A percentile compares a stretch with the other conserved stretches of the same genome.
phyloP scores from a whole-genome alignment of 53 echinoderm and acorn worm species.

The Apostichopus leukothele region DNA sequence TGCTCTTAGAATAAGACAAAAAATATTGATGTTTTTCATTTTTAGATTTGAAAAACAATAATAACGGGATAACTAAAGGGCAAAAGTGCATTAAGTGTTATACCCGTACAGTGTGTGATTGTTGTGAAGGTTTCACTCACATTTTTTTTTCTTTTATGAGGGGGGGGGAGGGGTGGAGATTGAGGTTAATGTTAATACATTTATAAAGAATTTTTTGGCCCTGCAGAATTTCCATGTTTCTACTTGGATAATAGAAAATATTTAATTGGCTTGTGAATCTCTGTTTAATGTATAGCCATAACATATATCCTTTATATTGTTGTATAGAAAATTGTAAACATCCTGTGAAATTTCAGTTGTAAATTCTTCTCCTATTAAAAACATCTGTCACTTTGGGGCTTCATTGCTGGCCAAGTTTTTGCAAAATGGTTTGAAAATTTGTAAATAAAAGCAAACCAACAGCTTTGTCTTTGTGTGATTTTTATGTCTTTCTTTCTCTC shows the following conservation, averaged over 20 bases:
- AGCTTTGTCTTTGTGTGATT: neutral
- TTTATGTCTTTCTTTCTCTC: neutral
- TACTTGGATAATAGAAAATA: no score
- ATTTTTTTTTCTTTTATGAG: no score
- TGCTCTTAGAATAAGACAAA: neutral
- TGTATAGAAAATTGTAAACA: neutral
- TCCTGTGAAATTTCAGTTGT: neutral
- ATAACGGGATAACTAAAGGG: neutral
- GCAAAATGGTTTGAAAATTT: constrained; percentile 27
- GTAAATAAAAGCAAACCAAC: constrained; percentile 23
- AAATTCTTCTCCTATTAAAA: neutral
- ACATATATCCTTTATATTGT: neutral
- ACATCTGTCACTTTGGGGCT: neutral
- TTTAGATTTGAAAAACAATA: neutral
- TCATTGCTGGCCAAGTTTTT: constrained; percentile 1
- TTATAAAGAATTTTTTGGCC: neutral
- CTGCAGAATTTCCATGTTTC: neutral
- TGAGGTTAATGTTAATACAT: neutral
- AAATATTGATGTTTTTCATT: neutral
- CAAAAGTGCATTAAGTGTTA: neutral
- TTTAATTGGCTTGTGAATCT: neutral
- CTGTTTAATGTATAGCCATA: neutral
- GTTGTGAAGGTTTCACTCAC: neutral
- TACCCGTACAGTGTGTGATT: neutral
- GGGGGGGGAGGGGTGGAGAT: neutral